Percentiles rank a stretch among this genome's conserved stretches.
These are phyloP conservation scores for Ormyrus labotus DNA, from an alignment of 2,888 invertebrate genomes.

Conservation along the genomic window DNA sequence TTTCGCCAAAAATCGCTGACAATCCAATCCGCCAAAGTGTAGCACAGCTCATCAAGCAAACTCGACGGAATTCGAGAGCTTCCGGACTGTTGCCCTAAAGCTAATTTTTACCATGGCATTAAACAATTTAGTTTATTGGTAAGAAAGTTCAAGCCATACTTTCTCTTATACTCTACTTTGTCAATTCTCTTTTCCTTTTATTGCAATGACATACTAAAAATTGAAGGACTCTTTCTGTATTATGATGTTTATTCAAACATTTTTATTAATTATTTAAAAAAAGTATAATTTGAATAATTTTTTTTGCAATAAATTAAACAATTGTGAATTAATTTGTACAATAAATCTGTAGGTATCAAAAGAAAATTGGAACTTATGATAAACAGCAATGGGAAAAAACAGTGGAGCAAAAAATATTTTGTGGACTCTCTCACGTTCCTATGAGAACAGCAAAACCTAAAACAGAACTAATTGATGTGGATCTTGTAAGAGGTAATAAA, in stretches of 20 bases:
- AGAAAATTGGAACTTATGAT: slow-evolving; percentile 97
- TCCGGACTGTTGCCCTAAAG: slow-evolving; percentile 6
- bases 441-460: slow-evolving; percentile 88
- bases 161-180: not conserved
- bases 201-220: not conserved
- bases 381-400: slow-evolving; percentile 98
- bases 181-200: not conserved
- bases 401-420: slow-evolving; percentile 92
- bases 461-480: slow-evolving; percentile 96
- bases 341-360: slow-evolving; percentile 86
- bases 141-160: slow-evolving; percentile 12
- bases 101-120: slow-evolving; percentile 58
- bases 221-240: not conserved
- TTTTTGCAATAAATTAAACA: not conserved
- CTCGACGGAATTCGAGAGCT: not conserved
- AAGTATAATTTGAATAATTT: not conserved
- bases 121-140: slow-evolving; percentile 63
- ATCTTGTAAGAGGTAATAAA: slow-evolving; percentile 90
- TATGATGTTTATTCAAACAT: not conserved
- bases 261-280: not conserved
- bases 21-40: not conserved
- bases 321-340: not conserved
- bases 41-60: not conserved
- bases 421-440: slow-evolving; percentile 88
- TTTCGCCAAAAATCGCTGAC: not conserved